Base-by-base conservation (phyloP, 2,888 invertebrate genomes). In the Sceliomorpha sp. region DNA sequence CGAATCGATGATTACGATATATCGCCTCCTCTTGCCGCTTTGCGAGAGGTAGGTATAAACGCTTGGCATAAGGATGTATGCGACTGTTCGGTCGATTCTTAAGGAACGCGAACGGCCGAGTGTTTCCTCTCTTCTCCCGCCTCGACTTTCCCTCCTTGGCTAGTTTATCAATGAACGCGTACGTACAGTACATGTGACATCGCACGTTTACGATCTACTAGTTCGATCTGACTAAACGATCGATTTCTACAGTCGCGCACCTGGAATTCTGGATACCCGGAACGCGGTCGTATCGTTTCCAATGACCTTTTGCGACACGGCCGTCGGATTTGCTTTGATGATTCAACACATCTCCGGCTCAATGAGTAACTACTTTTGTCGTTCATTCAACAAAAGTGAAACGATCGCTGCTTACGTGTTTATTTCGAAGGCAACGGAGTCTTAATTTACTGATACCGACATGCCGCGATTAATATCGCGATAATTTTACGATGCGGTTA, bases 121-220 rank as follows among this genome's bases (percentile, higher is more conserved):
- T 31, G 13, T 20, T 15, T 45, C 58, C 56, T 51, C 37, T 40
- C 42, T 34, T 56, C 36, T 58, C 70, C 34, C 44, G 13, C 48
- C 53, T 42, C 29, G 14, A 26, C 44, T 24, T 47, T 68, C 51
- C 42, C 13, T 56, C 50, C 63, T 51, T 39, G 58, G 44, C 70
- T 60, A 67, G 71, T 77, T 79, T 80, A 80, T 78, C 78, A 80
- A 80, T 80, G 80, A 78, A 80, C 66, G 59, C 70, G 44, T 67
- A 58, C 31, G 24, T 36, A 55, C 70, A n/a, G 53, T 67, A 60
- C 71, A 51, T 66, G 73, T 75, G 74, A 78, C 75, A 77, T 77
- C 76, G 77, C 75, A 72, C 75, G 73, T 78, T 77, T 75, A 78
- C 75, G 72, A 76, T 68, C 69, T 68, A 68, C 53, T 53, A 34